phyloP scores from a whole-genome alignment of 2,113 vertebrate species.

The Mormyrus lacerda region DNA sequence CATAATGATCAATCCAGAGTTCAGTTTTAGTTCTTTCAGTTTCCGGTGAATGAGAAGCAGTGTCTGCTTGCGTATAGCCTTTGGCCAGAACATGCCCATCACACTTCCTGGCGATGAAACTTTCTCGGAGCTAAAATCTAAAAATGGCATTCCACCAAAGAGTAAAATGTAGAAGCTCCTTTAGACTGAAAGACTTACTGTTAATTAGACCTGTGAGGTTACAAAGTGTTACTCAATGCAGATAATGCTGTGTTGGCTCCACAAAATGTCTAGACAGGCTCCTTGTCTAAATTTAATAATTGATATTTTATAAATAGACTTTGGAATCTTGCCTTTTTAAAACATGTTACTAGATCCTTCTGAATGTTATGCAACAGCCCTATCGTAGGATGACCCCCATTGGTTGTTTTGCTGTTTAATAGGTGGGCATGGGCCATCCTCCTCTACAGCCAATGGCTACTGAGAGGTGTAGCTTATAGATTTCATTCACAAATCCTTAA shows the following conservation, averaged over 20 bases:
- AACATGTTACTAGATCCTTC: conserved; percentile 43
- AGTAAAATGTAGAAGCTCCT: background rate
- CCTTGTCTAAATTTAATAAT: conserved; percentile 1
- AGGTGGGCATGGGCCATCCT: conserved; percentile 22
- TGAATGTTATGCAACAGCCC: conserved; percentile 46
- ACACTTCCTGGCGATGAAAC: background rate
- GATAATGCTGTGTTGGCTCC: background rate
- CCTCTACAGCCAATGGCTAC: background rate
- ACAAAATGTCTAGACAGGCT: background rate
- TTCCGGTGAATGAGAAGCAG: background rate
- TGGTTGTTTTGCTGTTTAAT: conserved; percentile 27
- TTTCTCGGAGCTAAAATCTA: background rate
- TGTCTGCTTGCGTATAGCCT: background rate
- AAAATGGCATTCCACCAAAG: background rate
- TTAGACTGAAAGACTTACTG: background rate
- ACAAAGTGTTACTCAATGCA: background rate
- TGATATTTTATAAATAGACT: background rate
- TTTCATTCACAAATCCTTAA: conserved; percentile 64
- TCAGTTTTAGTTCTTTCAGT: background rate
- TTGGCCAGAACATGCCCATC: background rate
- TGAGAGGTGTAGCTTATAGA: conserved; percentile 29
- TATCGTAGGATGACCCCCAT: conserved; percentile 28
- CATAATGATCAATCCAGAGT: background rate
- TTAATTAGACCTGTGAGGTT: background rate
- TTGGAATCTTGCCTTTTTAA: conserved; percentile 19